Percentiles rank a stretch among this genome's conserved stretches.
These are phyloP conservation scores for Haemorhous mexicanus DNA, from an alignment of 2,113 vertebrate species.

Conservation along the genomic window DNA sequence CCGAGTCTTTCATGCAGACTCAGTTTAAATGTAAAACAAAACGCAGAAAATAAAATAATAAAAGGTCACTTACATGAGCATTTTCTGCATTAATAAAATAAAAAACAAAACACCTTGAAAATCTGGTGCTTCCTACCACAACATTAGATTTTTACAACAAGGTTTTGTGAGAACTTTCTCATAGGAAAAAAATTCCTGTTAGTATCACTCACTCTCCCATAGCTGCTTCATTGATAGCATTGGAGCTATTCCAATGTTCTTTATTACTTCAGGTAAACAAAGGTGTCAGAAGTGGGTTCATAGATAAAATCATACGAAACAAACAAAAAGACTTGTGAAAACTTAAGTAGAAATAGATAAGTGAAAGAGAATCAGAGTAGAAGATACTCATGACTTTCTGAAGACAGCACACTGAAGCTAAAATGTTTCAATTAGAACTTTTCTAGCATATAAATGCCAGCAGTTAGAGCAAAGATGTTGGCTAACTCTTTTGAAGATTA, in stretches of 20 bases:
- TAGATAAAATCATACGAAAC: background rate
- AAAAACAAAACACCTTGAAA: background rate
- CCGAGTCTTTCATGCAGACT: background rate
- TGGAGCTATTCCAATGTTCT: background rate
- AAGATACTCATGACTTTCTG: background rate
- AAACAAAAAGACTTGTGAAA: background rate
- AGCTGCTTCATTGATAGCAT: background rate
- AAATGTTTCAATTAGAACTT: background rate
- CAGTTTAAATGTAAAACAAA: background rate
- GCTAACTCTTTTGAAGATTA: background rate
- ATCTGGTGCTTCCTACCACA: background rate
- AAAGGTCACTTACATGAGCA: background rate
- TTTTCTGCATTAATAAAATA: background rate
- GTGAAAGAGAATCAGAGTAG: background rate
- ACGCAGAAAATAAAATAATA: background rate
- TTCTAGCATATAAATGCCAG: background rate
- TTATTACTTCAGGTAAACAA: constrained; percentile 6
- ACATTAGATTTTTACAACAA: background rate
- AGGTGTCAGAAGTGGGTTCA: background rate
- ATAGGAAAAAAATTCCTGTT: background rate
- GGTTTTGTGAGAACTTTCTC: background rate
- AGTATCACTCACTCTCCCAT: background rate
- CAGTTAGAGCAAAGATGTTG: background rate
- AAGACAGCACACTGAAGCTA: background rate
- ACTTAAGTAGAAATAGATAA: background rate